phyloP scores from a whole-genome alignment of 92 coral and sea anemone species.

The Epizoanthus illoricatus region DNA sequence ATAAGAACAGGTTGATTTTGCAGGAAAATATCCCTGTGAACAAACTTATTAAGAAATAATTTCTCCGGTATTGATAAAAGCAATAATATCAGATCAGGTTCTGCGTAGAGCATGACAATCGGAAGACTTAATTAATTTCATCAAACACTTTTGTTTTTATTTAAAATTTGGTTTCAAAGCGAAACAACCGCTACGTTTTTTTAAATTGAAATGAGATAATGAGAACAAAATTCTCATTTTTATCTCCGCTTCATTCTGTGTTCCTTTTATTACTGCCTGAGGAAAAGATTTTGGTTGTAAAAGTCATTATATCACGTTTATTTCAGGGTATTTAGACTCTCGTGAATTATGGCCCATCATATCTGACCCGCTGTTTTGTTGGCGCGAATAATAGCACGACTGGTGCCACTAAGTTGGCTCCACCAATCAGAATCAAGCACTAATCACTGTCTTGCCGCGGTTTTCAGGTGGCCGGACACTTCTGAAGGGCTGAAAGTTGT shows the following conservation, averaged over 20 bases:
- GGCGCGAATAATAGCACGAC: conserved; percentile 72
- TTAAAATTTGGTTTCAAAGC: conserved; percentile 24
- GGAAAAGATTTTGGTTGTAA: conserved; percentile 17
- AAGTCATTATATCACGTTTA: conserved; percentile 25
- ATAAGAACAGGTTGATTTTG: background rate
- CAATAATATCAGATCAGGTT: background rate
- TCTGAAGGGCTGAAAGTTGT: conserved; percentile 20
- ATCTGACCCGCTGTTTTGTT: conserved; percentile 72
- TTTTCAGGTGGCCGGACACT: conserved; percentile 87
- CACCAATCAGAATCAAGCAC: conserved; percentile 72
- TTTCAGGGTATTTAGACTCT: conserved; percentile 24
- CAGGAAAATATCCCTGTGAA: background rate
- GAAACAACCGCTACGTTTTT: conserved; percentile 8
- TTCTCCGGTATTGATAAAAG: background rate
- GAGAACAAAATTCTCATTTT: background rate
- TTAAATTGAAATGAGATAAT: background rate
- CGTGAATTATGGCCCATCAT: conserved; percentile 18
- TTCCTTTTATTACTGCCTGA: conserved; percentile 1
- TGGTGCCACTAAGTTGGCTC: conserved; percentile 75
- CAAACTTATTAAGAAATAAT: background rate
- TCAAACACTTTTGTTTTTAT: conserved; percentile 18
- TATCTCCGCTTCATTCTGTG: background rate
- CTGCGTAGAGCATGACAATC: conserved; percentile 7
- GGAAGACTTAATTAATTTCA: conserved; percentile 35
- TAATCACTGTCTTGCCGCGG: conserved; percentile 65